phyloP scores from a whole-genome alignment of 2,797 vertebrate species.

The Chaunax sp. region DNA sequence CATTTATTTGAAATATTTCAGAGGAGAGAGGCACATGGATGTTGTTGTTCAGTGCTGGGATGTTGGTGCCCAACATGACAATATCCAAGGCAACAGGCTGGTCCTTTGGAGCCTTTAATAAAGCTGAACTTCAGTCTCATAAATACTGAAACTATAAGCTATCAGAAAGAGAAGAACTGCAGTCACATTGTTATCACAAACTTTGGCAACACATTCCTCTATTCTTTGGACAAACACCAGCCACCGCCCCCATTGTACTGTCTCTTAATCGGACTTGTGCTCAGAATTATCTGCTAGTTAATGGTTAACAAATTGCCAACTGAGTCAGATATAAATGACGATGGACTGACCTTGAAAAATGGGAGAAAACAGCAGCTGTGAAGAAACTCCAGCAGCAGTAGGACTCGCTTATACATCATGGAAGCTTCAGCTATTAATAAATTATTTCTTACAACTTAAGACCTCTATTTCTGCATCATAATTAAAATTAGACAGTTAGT shows the following conservation, averaged over 20 bases:
- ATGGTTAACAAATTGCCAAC: background rate
- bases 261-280: conserved; percentile 1
- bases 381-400: conserved; percentile 12
- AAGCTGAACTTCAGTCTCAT: conserved; percentile 21
- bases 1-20: background rate
- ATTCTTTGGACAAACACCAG: background rate
- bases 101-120: conserved; percentile 53
- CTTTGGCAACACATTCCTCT: background rate
- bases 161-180: conserved; percentile 1
- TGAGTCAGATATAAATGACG: conserved; percentile 14
- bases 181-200: background rate
- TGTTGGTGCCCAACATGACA: conserved; percentile 3
- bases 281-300: conserved; percentile 26
- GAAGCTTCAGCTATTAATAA: conserved; percentile 4
- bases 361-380: conserved; percentile 29
- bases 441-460: background rate
- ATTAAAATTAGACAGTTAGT: background rate
- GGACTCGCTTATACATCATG: conserved; percentile 6
- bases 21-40: conserved; percentile 5
- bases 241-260: background rate
- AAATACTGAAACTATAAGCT: background rate
- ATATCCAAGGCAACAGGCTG: conserved; percentile 56
- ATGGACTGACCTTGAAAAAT: background rate
- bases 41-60: conserved; percentile 13
- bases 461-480: background rate